These are phyloP conservation scores for Bombylius major DNA, from an alignment of 2,888 invertebrate genomes.

Conservation along the genomic window DNA sequence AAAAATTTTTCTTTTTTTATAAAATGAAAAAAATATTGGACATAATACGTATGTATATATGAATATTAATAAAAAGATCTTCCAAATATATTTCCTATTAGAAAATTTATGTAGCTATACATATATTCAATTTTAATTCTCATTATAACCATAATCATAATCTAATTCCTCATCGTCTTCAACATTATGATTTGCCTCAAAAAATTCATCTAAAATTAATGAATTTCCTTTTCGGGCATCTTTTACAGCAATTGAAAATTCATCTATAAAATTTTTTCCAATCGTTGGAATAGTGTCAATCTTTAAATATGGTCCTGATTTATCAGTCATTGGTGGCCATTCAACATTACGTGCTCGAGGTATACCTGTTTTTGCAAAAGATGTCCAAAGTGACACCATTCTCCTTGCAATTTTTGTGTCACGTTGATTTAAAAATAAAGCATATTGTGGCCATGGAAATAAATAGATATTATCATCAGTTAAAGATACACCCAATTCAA, in stretches of 20 bases:
- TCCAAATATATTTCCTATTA: too few species aligned
- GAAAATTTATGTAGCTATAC: too few species aligned
- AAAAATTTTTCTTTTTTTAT: too few species aligned
- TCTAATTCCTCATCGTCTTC: too few species aligned
- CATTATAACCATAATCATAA: too few species aligned
- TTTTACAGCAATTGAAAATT: slow-evolving; percentile 26
- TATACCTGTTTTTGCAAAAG: slow-evolving; percentile 29
- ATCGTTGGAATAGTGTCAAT: slow-evolving; percentile 24
- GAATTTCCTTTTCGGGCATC: slow-evolving; percentile 17
- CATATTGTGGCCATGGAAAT: slow-evolving; percentile 36
- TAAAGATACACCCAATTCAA: slow-evolving; percentile 25
- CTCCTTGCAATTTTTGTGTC: slow-evolving; percentile 36
- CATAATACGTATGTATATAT: too few species aligned
- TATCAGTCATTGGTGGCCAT: slow-evolving; percentile 30
- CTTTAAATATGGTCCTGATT: slow-evolving; percentile 32
- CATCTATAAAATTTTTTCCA: slow-evolving; percentile 29
- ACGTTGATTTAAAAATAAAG: slow-evolving; percentile 25
- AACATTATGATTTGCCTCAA: too few species aligned
- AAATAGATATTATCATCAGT: slow-evolving; percentile 46
- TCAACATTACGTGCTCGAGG: slow-evolving; percentile 24
- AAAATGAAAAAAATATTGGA: too few species aligned
- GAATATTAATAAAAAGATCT: too few species aligned
- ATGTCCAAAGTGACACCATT: slow-evolving; percentile 37
- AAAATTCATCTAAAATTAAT: too few species aligned
- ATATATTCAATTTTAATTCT: too few species aligned